These are phyloP conservation scores for Antennarius maculatus DNA, from an alignment of 2,797 vertebrate genomes.

Conservation along the genomic window DNA sequence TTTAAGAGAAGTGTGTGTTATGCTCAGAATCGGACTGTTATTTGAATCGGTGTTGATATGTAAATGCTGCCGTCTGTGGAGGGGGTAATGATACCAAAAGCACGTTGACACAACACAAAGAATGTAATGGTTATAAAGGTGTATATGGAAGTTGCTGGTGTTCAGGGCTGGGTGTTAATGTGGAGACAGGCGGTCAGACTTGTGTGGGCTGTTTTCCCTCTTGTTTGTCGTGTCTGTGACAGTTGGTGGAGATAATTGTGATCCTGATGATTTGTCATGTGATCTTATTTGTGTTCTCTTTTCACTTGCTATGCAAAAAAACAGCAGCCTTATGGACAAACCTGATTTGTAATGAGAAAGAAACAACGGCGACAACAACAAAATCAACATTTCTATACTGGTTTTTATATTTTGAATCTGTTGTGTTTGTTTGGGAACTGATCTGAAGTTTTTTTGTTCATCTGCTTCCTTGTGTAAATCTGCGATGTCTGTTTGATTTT, in stretches of 20 bases:
- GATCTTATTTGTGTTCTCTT: conserved; percentile 50
- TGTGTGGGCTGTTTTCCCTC: conserved; percentile 32
- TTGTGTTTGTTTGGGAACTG: too few relatives aligned
- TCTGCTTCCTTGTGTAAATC: not conserved
- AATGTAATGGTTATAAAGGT: conserved; percentile 52
- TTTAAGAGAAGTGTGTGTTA: too few relatives aligned
- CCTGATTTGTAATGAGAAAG: conserved; percentile 25
- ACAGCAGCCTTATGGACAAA: conserved; percentile 67
- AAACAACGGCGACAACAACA: conserved; percentile 11
- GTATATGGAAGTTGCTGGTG: conserved; percentile 48
- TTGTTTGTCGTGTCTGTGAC: conserved; percentile 1
- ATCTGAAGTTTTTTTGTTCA: too few relatives aligned
- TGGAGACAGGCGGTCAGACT: conserved; percentile 45
- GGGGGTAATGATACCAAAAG: conserved; percentile 16
- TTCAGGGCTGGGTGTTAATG: conserved; percentile 21
- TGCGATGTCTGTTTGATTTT: not conserved
- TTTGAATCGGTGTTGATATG: conserved; percentile 2
- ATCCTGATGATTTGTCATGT: conserved; percentile 54
- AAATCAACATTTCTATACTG: conserved; percentile 27
- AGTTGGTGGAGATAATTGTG: conserved; percentile 36
- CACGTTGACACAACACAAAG: conserved; percentile 66
- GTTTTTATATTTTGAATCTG: not conserved
- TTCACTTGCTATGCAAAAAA: conserved; percentile 54
- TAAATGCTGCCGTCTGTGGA: conserved; percentile 29
- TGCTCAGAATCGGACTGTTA: too few relatives aligned